Conservation (phyloP, 1,140 invertebrate species). For the Catajapyx aquilonaris region DNA sequence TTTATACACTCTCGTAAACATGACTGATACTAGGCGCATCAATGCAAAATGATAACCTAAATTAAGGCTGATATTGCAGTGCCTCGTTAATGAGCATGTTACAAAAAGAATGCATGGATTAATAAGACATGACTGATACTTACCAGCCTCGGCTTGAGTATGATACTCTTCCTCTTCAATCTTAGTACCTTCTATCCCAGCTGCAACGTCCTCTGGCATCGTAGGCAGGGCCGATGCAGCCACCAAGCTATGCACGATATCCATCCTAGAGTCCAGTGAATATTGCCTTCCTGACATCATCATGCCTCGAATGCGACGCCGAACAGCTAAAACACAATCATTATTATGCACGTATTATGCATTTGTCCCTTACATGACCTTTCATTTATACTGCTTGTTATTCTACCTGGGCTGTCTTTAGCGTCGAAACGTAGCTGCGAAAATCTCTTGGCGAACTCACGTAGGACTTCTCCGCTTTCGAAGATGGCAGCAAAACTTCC, state of each 20-base stretch:
- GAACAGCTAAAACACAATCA: neutral
- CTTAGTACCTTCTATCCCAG: no score
- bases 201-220: no score
- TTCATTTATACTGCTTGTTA: constrained; percentile 1
- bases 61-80: no score
- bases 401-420: constrained; percentile 54
- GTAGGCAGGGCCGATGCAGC: neutral
- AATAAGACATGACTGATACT: no score
- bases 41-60: no score
- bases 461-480: constrained; percentile 63
- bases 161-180: no score
- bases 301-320: constrained; percentile 62
- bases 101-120: no score
- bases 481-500: constrained; percentile 90
- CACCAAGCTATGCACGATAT: constrained; percentile 47
- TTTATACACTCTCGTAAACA: no score
- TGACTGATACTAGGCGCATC: no score
- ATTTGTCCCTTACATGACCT: neutral
- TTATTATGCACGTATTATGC: neutral
- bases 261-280: constrained; percentile 74
- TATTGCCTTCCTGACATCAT: constrained; percentile 74
- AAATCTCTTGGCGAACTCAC: constrained; percentile 48
- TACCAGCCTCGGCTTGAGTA: no score
- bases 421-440: constrained; percentile 38
- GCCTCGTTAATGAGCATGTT: no score